A percentile compares a stretch with the other conserved stretches of the same genome.
phyloP scores from a whole-genome alignment of 2,797 vertebrate species.

The Myiotriccus ornatus region DNA sequence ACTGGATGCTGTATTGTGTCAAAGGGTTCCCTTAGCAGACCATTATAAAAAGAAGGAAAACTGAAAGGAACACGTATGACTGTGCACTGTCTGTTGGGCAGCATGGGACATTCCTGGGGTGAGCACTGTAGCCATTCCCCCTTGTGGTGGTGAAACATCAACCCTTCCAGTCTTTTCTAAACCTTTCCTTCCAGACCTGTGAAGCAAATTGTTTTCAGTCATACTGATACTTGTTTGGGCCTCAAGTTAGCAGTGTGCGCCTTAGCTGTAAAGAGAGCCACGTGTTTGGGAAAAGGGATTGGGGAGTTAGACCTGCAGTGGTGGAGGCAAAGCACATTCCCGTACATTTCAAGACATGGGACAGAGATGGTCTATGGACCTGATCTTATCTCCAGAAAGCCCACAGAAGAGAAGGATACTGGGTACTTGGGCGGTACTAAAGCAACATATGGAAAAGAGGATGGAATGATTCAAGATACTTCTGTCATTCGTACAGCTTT shows the following conservation, averaged over 20 bases:
- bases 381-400: not conserved
- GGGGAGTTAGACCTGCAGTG: accelerated
- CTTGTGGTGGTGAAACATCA: not conserved
- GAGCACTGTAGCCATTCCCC: not conserved
- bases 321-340: not conserved
- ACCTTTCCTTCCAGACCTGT: not conserved
- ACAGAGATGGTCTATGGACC: not conserved
- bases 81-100: not conserved
- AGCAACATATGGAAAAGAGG: not conserved
- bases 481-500: not conserved
- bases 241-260: not conserved
- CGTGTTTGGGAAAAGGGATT: not conserved
- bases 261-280: not conserved
- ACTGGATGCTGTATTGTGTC: not conserved
- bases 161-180: not conserved
- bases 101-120: not conserved
- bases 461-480: not conserved
- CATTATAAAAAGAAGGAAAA: not conserved
- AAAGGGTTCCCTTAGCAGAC: not conserved
- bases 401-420: not conserved
- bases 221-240: not conserved
- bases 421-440: not conserved
- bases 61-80: accelerated
- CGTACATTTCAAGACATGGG: not conserved
- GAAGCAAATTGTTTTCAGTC: not conserved